phyloP scores from a whole-genome alignment of 2,797 vertebrate species.

The Notamacropus eugenii region DNA sequence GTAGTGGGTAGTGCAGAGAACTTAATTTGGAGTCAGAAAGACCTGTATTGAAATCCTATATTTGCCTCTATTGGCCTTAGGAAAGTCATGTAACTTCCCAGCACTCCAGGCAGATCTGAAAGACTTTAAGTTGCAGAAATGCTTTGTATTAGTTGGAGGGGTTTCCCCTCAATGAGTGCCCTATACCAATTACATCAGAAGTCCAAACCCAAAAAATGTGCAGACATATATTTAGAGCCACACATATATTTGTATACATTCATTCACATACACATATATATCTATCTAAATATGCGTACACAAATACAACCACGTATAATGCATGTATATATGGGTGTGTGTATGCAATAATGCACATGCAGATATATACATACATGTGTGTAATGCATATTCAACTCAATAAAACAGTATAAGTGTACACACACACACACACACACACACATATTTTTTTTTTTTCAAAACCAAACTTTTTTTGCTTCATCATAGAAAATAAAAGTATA shows the following conservation, averaged over 20 bases:
- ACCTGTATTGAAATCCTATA: neutral
- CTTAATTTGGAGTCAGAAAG: neutral
- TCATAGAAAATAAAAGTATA: conserved; percentile 17
- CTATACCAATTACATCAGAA: neutral
- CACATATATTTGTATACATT: neutral
- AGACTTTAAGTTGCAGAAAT: neutral
- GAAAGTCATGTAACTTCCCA: neutral
- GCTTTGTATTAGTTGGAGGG: neutral
- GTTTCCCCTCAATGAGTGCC: neutral
- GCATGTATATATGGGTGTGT: neutral
- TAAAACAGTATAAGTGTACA: neutral
- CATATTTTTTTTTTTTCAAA: neutral
- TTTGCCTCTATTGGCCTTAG: neutral
- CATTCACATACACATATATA: neutral
- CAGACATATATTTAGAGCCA: neutral
- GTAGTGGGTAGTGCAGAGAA: neutral
- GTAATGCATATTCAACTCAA: neutral
- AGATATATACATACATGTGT: neutral
- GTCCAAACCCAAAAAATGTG: neutral
- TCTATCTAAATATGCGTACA: neutral
- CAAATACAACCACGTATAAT: neutral
- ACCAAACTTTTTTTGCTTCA: neutral
- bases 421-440: neutral
- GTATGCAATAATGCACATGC: neutral
- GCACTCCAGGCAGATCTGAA: neutral